Conservation (phyloP, 2,888 invertebrate species). For the Pammene fasciana region DNA sequence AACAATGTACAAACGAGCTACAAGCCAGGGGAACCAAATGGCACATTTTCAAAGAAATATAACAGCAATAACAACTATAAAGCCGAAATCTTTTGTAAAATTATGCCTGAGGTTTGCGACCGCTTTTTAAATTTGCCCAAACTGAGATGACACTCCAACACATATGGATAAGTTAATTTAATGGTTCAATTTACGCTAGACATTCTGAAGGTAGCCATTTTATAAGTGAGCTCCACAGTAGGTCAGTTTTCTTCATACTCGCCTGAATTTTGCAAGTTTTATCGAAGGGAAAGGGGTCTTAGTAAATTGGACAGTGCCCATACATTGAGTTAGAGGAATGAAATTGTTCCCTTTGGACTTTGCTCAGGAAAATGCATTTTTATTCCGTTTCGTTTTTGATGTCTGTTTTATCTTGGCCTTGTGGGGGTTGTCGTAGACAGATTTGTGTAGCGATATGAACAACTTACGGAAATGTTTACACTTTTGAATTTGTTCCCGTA, state of each 20-base stretch:
- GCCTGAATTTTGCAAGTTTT: neutral
- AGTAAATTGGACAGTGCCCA: slow-evolving; percentile 11
- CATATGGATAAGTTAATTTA: neutral
- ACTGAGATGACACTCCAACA: neutral
- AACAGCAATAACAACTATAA: slow-evolving; percentile 43
- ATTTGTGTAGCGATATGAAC: slow-evolving; percentile 18
- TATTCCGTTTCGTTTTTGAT: slow-evolving; percentile 32
- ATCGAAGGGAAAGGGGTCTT: slow-evolving; percentile 5
- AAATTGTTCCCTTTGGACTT: slow-evolving; percentile 37
- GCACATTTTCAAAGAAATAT: slow-evolving; percentile 44
- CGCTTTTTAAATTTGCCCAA: slow-evolving; percentile 31
- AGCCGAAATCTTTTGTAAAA: slow-evolving; percentile 41
- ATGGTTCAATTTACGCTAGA: slow-evolving; percentile 13
- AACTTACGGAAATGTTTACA: neutral
- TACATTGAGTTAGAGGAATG: slow-evolving; percentile 38
- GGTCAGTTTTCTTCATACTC: neutral
- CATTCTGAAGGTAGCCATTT: slow-evolving; percentile 2
- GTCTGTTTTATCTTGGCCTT: slow-evolving; percentile 31
- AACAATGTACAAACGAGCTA: slow-evolving; percentile 37
- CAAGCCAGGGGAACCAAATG: slow-evolving; percentile 38
- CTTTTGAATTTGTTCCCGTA: neutral
- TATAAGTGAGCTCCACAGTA: slow-evolving; percentile 9
- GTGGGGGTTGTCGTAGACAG: slow-evolving; percentile 9
- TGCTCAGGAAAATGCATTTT: slow-evolving; percentile 37
- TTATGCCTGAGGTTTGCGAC: slow-evolving; percentile 41